These are phyloP conservation scores for Oscheius myriophilus DNA, from an alignment of 2,888 invertebrate genomes.

Conservation along the genomic window DNA sequence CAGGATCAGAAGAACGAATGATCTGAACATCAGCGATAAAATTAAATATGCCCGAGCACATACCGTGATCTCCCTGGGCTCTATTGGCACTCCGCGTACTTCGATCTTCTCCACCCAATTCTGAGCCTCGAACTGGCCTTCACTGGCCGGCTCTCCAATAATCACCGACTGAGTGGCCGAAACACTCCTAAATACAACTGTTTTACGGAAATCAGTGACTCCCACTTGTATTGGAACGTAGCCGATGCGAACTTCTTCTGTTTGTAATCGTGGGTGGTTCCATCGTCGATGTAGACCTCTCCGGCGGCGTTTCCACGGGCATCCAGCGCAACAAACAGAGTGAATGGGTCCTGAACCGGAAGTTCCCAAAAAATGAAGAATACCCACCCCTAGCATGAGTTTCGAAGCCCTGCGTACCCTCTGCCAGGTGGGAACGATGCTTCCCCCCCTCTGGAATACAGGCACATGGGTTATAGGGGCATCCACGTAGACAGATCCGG, in stretches of 20 bases:
- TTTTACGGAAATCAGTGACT: too few relatives aligned
- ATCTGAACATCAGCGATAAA: constrained; percentile 34
- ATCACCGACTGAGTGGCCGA: constrained; percentile 32
- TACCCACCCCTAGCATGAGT: constrained; percentile 77
- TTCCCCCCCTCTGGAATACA: constrained; percentile 90
- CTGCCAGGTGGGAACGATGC: constrained; percentile 88
- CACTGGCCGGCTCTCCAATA: constrained; percentile 34
- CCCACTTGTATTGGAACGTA: constrained; percentile 39
- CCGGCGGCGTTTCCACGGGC: constrained; percentile 76
- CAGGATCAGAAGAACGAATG: constrained; percentile 48
- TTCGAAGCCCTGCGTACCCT: constrained; percentile 81
- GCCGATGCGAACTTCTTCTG: constrained; percentile 42
- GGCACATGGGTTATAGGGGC: constrained; percentile 76
- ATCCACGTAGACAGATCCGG: constrained; percentile 39
- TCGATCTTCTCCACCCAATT: constrained; percentile 58
- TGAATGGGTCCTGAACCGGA: constrained; percentile 84
- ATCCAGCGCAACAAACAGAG: constrained; percentile 85
- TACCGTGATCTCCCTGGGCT: constrained; percentile 47
- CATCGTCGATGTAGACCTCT: constrained; percentile 89
- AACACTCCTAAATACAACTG: constrained; percentile 9
- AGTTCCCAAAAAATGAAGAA: neutral
- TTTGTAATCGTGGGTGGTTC: constrained; percentile 83
- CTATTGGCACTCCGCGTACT: constrained; percentile 41
- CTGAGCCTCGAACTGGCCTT: constrained; percentile 44
- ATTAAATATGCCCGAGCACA: too few relatives aligned